Evolutionary conservation across 2,888 invertebrate species (phyloP), one percentile per base, ranked within the genome.

Genomic region (Dasysyrphus albostriatus): DNA sequence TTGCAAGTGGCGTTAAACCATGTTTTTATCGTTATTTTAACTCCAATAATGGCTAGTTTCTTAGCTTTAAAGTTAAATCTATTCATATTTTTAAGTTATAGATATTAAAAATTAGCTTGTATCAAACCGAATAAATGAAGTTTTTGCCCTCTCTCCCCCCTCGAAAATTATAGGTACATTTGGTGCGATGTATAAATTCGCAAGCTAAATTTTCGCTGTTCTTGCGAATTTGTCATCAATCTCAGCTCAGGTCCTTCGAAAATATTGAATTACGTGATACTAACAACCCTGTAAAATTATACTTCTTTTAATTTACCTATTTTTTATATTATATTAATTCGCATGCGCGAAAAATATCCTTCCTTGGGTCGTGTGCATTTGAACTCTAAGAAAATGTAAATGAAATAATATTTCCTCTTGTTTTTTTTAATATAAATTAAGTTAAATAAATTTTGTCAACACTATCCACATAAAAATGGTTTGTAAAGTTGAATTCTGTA

Each of bases 271-370:
- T 16, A 9, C 47, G 9, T 47, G 16, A 47, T 16, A 16, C 16
- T 47, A 16, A 47, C 47, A 47, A 16, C 47, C 47, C 47, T 47
- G 47, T 0, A 0, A 12, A 19, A 3, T 5, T 19, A 10, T 0
- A 37, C 10, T 39, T 19, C 12, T 32, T 56, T 37, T n/a, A 56
- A 29, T 16, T 3, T 32, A 34, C n/a, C n/a, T n/a, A n/a, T n/a
- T n/a, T n/a, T n/a, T n/a, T n/a, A 69, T 37, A 54, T 59, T 16
- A 29, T n/a, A 19, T 3, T 3, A 44, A 19, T 49, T 49, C 76
- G 76, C 82, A 82, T 82, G 82, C 76, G 76, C 76, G n/a, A 59
- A 42, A 72, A 69, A 77, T 56, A 56, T 81, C 75, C 81, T 81
- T 75, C 7, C 14, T 72, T 56, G 10, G 37, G 29, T 19, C 47